Base-by-base conservation (phyloP, 2,797 vertebrate species). In the Trematomus bernacchii region DNA sequence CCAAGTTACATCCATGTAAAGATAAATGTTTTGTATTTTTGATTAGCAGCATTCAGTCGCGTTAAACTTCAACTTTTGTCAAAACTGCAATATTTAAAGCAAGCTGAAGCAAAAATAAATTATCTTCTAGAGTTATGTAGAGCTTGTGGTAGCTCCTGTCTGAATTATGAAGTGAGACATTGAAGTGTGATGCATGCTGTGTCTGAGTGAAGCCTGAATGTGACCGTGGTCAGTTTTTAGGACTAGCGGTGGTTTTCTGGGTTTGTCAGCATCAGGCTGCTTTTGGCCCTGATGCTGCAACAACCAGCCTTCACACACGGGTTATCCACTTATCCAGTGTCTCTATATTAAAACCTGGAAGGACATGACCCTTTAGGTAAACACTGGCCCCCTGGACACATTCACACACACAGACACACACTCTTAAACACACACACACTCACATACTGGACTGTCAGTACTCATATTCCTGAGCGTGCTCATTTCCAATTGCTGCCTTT, bases 361-460 rank as follows among this genome's bases (percentile, higher is more conserved):
- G 92, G 92, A 92, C 93, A 76, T 64, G 90, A 94, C 91, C 91
- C 85, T 86, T 80, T 89, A 92, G 86, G 71, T 90, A 92, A 92
- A 92, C 88, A 91, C 74, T 79, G 82, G 75, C 83, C 82, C 82
- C 87, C 73, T 51, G 73, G 76, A 89, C 78, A 80, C 58, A 68
- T 68, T 59, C 80, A 69, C 60, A 63, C 77, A 77, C 15, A 71
- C 68, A 85, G 33, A 83, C 68, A 68, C 71, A 62, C 66, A 68
- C 65, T 53, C 37, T 58, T 58, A 50, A 59, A 61, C 58, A 65
- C 61, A 70, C 76, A 71, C 58, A 50, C 71, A 66, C 60, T 54
- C 19, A 63, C 71, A 78, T 80, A 51, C 55, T 54, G 64, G 70
- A 79, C 80, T 79, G 65, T 44, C 65, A 46, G 78, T 76, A 85